phyloP scores from a whole-genome alignment of 2,888 invertebrate genomes.

The Pheosia gnoma region DNA sequence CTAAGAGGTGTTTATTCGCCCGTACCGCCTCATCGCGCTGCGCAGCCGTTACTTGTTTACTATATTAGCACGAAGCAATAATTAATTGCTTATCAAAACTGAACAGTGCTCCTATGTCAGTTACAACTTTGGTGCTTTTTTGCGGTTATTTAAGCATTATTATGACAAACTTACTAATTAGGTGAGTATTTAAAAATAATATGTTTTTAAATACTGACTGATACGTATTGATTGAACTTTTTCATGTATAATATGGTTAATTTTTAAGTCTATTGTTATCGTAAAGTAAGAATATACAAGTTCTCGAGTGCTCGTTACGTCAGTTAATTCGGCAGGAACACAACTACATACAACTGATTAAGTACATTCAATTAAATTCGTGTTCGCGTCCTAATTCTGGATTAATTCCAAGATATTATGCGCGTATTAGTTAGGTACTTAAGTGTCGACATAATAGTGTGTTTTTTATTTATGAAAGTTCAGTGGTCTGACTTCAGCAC shows the following conservation, averaged over 20 bases:
- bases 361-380: slow-evolving; percentile 9
- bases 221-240: too few relatives aligned
- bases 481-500: slow-evolving; percentile 64
- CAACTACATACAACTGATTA: too few relatives aligned
- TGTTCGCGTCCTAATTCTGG: slow-evolving; percentile 10
- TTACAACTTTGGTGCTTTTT: slow-evolving; percentile 24
- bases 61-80: slow-evolving; percentile 67
- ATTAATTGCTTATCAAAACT: slow-evolving; percentile 68
- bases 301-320: too few relatives aligned
- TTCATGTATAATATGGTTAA: too few relatives aligned
- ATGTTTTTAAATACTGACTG: too few relatives aligned
- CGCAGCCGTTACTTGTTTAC: slow-evolving; percentile 67
- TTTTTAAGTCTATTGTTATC: too few relatives aligned
- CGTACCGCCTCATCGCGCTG: slow-evolving; percentile 62
- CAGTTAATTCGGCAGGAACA: too few relatives aligned
- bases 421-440: background rate
- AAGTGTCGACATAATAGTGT: background rate
- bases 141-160: too few relatives aligned
- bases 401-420: background rate
- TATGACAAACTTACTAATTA: too few relatives aligned
- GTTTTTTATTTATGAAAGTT: slow-evolving; percentile 46
- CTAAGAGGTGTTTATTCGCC: slow-evolving; percentile 19
- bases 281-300: too few relatives aligned
- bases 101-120: slow-evolving; percentile 26
- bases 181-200: too few relatives aligned